A percentile compares a stretch with the other conserved stretches of the same genome.
Conservation (phyloP, 2,113 vertebrate species). For the Gallinago media region DNA sequence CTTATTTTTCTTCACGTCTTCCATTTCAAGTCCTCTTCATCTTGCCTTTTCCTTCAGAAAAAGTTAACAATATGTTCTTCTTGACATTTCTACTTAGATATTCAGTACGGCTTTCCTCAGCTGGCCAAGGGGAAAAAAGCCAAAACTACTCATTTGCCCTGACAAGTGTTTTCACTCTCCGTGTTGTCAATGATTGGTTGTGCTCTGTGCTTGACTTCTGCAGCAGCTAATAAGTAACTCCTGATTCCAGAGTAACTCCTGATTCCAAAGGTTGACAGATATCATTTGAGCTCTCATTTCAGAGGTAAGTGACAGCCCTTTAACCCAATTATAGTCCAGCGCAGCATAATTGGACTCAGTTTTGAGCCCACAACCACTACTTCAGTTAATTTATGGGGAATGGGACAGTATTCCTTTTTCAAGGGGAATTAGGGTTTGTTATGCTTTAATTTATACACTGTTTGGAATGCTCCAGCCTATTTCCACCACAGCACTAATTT, state of each 20-base stretch:
- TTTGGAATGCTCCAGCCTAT: neutral
- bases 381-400: neutral
- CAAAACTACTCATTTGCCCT: neutral
- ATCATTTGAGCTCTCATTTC: neutral
- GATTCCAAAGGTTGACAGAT: constrained; percentile 33
- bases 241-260: neutral
- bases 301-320: constrained; percentile 14
- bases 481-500: neutral
- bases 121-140: neutral
- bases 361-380: neutral
- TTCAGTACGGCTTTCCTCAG: neutral
- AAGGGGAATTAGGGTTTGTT: neutral
- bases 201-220: neutral
- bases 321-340: neutral
- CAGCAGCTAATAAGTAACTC: constrained; percentile 46
- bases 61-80: neutral
- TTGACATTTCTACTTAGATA: constrained; percentile 4
- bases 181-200: neutral
- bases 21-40: neutral
- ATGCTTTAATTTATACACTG: neutral
- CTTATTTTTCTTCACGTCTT: neutral
- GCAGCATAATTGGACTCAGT: neutral
- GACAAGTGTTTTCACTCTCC: neutral
- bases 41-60: neutral
- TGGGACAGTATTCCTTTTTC: neutral